Percentiles rank a stretch among this genome's conserved stretches.
Conservation (phyloP, 2,113 vertebrate genomes). For the Ammodytes dubius region DNA sequence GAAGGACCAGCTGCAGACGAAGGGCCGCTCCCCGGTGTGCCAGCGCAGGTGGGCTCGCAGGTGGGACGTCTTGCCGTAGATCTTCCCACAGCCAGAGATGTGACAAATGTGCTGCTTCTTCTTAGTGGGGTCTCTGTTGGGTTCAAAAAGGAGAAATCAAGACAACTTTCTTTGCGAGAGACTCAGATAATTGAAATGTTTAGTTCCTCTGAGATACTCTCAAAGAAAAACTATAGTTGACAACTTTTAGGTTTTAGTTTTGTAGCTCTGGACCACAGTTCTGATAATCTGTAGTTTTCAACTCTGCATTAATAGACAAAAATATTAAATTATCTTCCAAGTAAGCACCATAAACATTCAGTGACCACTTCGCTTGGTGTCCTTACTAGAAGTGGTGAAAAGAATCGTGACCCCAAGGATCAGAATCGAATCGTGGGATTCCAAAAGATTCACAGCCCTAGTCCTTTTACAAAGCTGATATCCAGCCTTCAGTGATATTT, state of each 20-base stretch:
- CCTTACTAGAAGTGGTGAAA: no score
- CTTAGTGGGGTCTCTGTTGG: slow-evolving; percentile 89
- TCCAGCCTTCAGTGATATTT: neutral
- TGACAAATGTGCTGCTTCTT: slow-evolving; percentile 99
- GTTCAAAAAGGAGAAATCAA: neutral
- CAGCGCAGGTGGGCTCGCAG: slow-evolving; percentile 94
- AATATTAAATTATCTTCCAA: neutral
- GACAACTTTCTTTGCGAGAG: no score
- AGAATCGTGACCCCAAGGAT: no score
- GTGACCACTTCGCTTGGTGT: neutral
- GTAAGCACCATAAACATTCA: neutral
- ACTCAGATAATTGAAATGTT: neutral
- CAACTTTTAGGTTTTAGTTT: neutral
- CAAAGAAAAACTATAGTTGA: neutral
- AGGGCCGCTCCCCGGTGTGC: slow-evolving; percentile 97
- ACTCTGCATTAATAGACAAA: neutral
- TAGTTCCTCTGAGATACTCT: neutral
- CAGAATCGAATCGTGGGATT: no score
- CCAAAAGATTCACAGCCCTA: no score
- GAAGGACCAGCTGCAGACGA: slow-evolving; percentile 93
- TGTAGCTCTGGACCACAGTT: neutral
- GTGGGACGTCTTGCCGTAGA: slow-evolving; percentile 97
- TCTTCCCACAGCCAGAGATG: slow-evolving; percentile 93
- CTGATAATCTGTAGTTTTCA: neutral
- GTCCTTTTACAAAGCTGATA: no score